Evolutionary conservation across 2,797 vertebrate species (phyloP).

Genomic region (Nannoperca australis): DNA sequence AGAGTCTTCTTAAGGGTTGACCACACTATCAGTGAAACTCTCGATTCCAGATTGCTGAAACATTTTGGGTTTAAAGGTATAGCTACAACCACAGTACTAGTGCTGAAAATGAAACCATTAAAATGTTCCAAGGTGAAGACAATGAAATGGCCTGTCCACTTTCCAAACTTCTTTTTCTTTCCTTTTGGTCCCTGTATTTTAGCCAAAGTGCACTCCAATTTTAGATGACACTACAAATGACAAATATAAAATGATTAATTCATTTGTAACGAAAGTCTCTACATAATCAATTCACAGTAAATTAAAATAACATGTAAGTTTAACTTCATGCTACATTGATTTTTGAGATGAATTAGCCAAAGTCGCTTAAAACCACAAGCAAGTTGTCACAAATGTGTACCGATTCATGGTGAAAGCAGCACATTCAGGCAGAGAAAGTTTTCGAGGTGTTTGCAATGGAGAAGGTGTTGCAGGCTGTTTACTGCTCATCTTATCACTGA

Average conservation of each 20-base stretch:
- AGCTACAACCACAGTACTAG: neutral
- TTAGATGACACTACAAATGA: neutral
- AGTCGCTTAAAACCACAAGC: constrained; percentile 37
- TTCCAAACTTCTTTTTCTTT: too few species aligned
- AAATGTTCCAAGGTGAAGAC: too few species aligned
- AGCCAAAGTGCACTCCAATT: too few species aligned
- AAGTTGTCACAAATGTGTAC: constrained; percentile 41
- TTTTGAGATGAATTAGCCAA: constrained; percentile 16
- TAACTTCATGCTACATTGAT: constrained; percentile 9
- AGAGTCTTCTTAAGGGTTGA: constrained; percentile 26
- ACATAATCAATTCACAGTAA: neutral
- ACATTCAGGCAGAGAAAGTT: constrained; percentile 2
- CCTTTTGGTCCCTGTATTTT: too few species aligned
- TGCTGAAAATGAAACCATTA: too few species aligned
- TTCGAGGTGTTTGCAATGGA: neutral
- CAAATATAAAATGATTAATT: neutral
- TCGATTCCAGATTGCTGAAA: neutral
- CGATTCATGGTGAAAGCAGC: constrained; percentile 17
- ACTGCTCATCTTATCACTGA: neutral
- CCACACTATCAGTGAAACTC: constrained; percentile 22
- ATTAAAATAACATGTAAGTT: constrained; percentile 7
- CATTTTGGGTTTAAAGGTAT: neutral
- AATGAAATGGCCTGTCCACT: too few species aligned
- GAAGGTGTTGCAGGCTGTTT: constrained; percentile 12
- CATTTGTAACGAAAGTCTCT: neutral